Base-by-base conservation (phyloP, 64 coral and sea anemone genomes). In the Cladopsammia gracilis region DNA sequence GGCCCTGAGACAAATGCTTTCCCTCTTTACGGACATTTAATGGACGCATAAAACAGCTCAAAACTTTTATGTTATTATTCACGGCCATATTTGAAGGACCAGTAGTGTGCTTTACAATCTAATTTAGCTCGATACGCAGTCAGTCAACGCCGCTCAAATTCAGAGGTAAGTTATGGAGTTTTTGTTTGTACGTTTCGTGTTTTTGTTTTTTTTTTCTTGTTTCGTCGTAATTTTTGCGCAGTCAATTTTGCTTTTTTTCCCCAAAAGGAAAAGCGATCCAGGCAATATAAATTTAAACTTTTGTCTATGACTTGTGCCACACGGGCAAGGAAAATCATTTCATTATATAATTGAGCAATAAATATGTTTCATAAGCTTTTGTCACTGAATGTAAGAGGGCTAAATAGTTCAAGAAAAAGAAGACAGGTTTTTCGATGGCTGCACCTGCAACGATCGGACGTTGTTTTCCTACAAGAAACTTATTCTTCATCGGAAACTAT, bases 391-490 rank as follows among this genome's bases (percentile, higher is more conserved):
- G 54, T 86, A 24, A 86, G 62, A 16, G 83, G 83, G 58, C 44
- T 69, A 67, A 86, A 86, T 20, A 86, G 42, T 47, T 2, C 67
- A 8, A 51, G 3, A 56, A 88, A 72, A 88, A 44, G 51, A 20
- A 75, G 46, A 20, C 66, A 88, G 14, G 67, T 71, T 47, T 88
- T 88, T 22, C 12, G 86, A 88, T 51, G 49, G 25, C 10, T 88
- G 11, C 86, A 75, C 48, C 34, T 58, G 20, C 86, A 89, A 64
- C 73, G 60, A 10, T 18, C 24, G 14, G 71, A 89, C 43, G 43
- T 76, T 10, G 43, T 75, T 77, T 89, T 89, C 10, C 44, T 89
- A 7, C 86, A 62, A 62, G 34, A 34, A 34, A 34, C 34, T 34
- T 34, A 34, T 34, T 34, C 34, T 34, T 34, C 34, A 34, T 34